phyloP scores from a whole-genome alignment of 1,140 invertebrate species.

The Leptopilina boulardi region DNA sequence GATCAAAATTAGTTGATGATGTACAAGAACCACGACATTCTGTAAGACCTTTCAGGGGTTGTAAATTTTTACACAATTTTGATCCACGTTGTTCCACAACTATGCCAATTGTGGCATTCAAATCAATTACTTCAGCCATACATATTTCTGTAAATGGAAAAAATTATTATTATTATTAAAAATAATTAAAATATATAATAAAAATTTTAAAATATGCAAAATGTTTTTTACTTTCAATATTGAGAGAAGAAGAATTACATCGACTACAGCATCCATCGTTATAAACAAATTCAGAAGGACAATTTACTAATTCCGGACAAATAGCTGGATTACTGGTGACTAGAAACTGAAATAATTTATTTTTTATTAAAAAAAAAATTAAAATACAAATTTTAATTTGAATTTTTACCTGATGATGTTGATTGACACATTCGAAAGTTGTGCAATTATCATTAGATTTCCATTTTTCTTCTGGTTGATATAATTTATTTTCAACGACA shows the following conservation, averaged over 20 bases:
- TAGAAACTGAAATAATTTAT: constrained; percentile 70
- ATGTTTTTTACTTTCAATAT: background rate
- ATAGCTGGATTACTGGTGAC: constrained; percentile 75
- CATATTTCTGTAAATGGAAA: constrained; percentile 75
- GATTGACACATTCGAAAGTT: constrained; percentile 76
- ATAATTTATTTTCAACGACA: constrained; percentile 77
- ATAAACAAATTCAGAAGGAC: constrained; percentile 77
- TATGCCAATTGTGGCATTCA: constrained; percentile 77
- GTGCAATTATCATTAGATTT: constrained; percentile 82
- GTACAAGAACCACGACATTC: constrained; percentile 82
- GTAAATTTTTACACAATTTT: constrained; percentile 79
- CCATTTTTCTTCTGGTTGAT: constrained; percentile 78
- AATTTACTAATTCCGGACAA: constrained; percentile 80
- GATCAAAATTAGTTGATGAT: constrained; percentile 81
- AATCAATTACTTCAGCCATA: constrained; percentile 74
- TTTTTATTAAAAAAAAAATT: background rate
- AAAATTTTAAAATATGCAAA: background rate
- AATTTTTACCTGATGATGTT: constrained; percentile 65
- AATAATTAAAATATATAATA: background rate
- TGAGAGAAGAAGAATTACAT: constrained; percentile 76
- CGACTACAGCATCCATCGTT: constrained; percentile 81
- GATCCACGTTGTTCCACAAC: constrained; percentile 69
- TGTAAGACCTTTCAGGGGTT: constrained; percentile 78
- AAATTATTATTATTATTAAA: constrained; percentile 3
- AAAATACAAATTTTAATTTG: background rate